phyloP scores from a whole-genome alignment of 2,113 vertebrate species.

The Solea senegalensis region DNA sequence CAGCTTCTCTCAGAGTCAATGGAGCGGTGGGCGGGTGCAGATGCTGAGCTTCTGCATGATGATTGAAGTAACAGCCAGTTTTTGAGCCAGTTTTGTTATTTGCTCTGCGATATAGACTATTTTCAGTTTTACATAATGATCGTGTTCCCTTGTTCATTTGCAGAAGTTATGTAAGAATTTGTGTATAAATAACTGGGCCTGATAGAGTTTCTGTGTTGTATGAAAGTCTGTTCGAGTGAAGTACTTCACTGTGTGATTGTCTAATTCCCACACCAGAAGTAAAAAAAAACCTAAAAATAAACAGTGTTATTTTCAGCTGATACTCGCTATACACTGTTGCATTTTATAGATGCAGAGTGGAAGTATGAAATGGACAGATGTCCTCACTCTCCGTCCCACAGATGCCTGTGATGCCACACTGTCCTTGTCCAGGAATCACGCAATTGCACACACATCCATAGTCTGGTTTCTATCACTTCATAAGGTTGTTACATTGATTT shows the following conservation, averaged over 20 bases:
- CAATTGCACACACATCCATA: slow-evolving; percentile 52
- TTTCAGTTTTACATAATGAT: no score
- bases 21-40: no score
- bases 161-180: no score
- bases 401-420: slow-evolving; percentile 63
- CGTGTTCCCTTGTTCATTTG: no score
- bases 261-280: background rate
- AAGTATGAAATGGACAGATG: slow-evolving; percentile 61
- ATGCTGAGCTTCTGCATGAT: no score
- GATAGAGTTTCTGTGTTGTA: background rate
- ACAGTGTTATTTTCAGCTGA: background rate
- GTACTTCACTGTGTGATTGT: background rate
- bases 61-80: no score
- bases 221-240: background rate
- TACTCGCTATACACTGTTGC: background rate
- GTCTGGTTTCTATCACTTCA: no score
- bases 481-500: no score
- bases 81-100: no score
- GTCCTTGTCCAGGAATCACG: slow-evolving; percentile 63
- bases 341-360: background rate
- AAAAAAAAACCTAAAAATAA: background rate
- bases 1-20: no score
- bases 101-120: no score
- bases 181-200: no score
- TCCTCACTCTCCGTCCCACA: slow-evolving; percentile 64